Conservation (phyloP, 2,797 vertebrate species). For the Takifugu ocellatus region DNA sequence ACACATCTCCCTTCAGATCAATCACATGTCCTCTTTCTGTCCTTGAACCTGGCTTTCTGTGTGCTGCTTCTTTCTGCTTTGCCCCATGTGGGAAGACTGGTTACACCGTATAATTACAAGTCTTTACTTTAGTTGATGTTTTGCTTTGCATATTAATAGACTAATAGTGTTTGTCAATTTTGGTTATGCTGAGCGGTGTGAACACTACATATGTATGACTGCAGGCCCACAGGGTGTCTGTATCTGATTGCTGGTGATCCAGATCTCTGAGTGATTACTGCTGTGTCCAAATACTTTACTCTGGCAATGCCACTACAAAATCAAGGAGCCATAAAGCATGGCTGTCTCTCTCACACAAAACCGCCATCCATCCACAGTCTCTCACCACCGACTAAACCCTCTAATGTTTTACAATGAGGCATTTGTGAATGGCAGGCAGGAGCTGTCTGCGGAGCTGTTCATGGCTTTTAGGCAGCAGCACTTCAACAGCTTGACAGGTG, state of each 20-base stretch:
- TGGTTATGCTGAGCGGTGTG: background rate
- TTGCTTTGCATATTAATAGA: background rate
- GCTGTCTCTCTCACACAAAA: conserved; percentile 58
- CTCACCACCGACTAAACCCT: conserved; percentile 47
- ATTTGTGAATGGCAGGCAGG: conserved; percentile 40
- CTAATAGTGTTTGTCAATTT: too few relatives aligned
- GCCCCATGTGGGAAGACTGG: conserved; percentile 63
- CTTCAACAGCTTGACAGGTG: too few relatives aligned
- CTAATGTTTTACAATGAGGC: conserved; percentile 49
- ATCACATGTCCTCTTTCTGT: conserved; percentile 70
- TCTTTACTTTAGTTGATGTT: background rate
- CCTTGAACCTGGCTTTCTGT: conserved; percentile 66
- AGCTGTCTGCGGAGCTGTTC: too few relatives aligned
- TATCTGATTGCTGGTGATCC: conserved; percentile 49
- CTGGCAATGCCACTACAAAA: conserved; percentile 62
- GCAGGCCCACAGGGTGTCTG: conserved; percentile 16
- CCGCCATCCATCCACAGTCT: conserved; percentile 56
- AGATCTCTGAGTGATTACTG: conserved; percentile 51
- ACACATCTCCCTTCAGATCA: conserved; percentile 75
- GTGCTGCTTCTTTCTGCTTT: conserved; percentile 44
- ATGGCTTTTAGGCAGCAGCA: too few relatives aligned
- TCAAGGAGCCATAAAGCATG: conserved; percentile 61
- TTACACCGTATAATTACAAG: conserved; percentile 27
- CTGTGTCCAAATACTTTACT: conserved; percentile 55
- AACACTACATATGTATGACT: conserved; percentile 6